Conservation (phyloP, 2,113 vertebrate genomes). For the Grammatotria lemairii region DNA sequence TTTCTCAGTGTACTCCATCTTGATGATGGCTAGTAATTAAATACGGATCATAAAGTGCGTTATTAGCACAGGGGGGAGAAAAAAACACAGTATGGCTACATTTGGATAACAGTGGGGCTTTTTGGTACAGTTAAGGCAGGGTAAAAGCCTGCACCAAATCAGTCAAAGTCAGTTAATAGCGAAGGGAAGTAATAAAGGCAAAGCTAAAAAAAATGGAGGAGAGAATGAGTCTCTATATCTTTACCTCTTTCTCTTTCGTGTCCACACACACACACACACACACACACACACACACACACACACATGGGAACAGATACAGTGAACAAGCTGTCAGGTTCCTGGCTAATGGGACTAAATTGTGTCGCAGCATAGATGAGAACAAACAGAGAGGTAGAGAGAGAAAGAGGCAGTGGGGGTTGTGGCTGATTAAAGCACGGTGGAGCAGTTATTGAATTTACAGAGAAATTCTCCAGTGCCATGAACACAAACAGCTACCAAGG, state of each 20-base stretch:
- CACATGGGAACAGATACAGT: not conserved
- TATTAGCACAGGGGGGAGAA: not conserved
- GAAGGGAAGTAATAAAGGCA: not conserved
- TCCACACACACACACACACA: accelerated
- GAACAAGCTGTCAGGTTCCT: slow-evolving; percentile 14
- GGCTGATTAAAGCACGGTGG: slow-evolving; percentile 39
- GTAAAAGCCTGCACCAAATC: not conserved
- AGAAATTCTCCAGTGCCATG: slow-evolving; percentile 22
- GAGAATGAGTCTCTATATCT: not conserved
- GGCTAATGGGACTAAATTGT: slow-evolving; percentile 23
- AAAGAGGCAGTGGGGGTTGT: not conserved
- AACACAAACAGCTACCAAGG: slow-evolving; percentile 20
- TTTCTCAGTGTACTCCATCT: not conserved
- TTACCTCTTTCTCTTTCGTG: not conserved
- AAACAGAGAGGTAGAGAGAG: not conserved
- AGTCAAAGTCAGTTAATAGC: not conserved
- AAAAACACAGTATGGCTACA: not conserved
- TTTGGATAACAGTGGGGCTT: not conserved
- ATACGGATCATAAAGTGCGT: not conserved
- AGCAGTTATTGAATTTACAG: slow-evolving; percentile 46
- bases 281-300: not conserved
- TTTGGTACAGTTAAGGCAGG: not conserved
- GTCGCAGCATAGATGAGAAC: not conserved
- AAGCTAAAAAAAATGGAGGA: not conserved
- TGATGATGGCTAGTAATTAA: not conserved